Base-by-base conservation (phyloP, 2,113 vertebrate species). In the Pachyramphus minor region DNA sequence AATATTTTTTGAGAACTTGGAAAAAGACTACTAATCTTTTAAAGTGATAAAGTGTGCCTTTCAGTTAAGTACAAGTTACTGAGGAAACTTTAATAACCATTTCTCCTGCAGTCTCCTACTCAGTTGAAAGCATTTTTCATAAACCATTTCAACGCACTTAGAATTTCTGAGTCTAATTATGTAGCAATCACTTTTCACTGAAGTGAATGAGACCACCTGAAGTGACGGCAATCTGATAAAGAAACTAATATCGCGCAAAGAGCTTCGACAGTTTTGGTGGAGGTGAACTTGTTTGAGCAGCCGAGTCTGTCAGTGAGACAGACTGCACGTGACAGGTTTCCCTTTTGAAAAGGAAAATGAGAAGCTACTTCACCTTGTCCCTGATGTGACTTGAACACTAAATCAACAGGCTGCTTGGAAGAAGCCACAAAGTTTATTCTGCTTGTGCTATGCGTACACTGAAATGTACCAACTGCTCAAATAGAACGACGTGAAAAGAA, bases 231-330 rank as follows among this genome's bases (percentile, higher is more conserved):
- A 12, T 21, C 31, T 39, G 3, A 12, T 6, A 10, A 63, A 20
- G 20, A 47, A 56, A 44, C 33, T 8, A 39, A 3, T 3, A 14
- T 5, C 8, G 30, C 3, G 4, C 0, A 8, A 2, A 30, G 31
- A 55, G 12, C 14, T 44, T 19, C 13, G 31, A 59, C n/a, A 33
- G 5, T 9, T 64, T 45, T 23, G 5, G 33, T 53, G 55, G n/a
- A 58, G 28, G 25, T 30, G 44, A 62, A 66, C 16, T 56, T 50
- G n/a, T 39, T 47, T 59, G 19, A 87, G 50, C 12, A 64, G 52
- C 30, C 19, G n/a, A n/a, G n/a, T n/a, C n/a, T n/a, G n/a, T n/a
- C n/a, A n/a, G 0, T 4, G 3, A 41, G 21, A 50, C 4, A 23
- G 21, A 4, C 2, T 10, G 7, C 2, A 17, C 1, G 12, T 2